Evolutionary conservation across 2,888 invertebrate genomes (phyloP).

Genomic region (Vesta saturnalis): DNA sequence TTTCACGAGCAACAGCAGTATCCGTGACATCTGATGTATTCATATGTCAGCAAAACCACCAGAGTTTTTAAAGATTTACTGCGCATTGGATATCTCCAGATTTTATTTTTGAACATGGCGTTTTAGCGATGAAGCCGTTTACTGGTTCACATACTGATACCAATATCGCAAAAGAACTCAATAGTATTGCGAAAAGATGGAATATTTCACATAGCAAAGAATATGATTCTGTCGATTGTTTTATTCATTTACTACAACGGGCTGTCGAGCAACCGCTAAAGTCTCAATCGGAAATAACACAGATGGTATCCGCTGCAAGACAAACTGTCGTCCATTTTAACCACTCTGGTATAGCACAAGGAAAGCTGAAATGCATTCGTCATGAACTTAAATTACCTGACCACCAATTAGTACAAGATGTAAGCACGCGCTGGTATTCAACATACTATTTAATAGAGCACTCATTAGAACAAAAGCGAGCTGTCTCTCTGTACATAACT

Average conservation of each 20-base stretch:
- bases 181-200: not conserved
- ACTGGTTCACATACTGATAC: conserved; percentile 2
- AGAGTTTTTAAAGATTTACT: not conserved
- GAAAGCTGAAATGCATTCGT: not conserved
- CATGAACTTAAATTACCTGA: not conserved
- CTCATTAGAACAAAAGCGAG: too few species aligned
- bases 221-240: not conserved
- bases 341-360: not conserved
- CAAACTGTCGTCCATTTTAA: not conserved
- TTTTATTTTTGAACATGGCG: not conserved
- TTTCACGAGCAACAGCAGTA: not conserved
- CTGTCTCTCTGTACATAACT: too few species aligned
- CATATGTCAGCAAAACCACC: not conserved
- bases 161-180: conserved; percentile 5
- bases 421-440: not conserved
- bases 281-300: too few species aligned
- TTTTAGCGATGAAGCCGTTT: conserved; percentile 6
- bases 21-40: not conserved
- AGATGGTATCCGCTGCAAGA: not conserved
- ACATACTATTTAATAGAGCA: too few species aligned
- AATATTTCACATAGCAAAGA: not conserved
- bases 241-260: not conserved
- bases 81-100: not conserved
- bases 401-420: not conserved
- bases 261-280: not conserved